Evolutionary conservation across 23 tunicate species (phyloP).

Genomic region (Botrylloides violaceus): DNA sequence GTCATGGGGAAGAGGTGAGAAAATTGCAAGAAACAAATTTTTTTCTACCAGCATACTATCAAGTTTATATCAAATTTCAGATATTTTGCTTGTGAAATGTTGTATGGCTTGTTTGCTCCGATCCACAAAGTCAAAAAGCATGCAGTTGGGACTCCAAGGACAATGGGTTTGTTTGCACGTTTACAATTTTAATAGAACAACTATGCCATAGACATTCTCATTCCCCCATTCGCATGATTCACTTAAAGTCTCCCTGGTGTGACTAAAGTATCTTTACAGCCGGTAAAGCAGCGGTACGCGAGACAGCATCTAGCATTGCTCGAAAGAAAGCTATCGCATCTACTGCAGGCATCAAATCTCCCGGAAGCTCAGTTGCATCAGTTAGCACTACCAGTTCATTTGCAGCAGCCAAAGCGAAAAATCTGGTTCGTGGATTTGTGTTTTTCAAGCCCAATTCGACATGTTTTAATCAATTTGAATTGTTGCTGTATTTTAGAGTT

Average conservation of each 20-base stretch:
- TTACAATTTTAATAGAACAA: not conserved
- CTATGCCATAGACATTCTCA: no score
- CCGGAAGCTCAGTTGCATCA: constrained; percentile 66
- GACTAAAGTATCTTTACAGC: no score
- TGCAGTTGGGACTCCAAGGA: constrained; percentile 37
- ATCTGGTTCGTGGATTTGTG: not conserved
- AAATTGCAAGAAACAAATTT: not conserved
- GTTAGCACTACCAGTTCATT: constrained; percentile 59
- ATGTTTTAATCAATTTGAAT: no score
- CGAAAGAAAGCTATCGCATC: not conserved
- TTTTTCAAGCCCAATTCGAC: no score
- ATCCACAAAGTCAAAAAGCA: constrained; percentile 68
- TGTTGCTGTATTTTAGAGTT: constrained; percentile 7
- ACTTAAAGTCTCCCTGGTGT: no score
- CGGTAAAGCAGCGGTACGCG: not conserved
- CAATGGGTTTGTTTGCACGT: not conserved
- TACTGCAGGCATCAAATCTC: constrained; percentile 25
- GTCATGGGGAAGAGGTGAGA: constrained; percentile 65
- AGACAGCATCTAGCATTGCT: constrained; percentile 10
- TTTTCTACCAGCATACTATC: not conserved
- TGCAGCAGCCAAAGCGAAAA: constrained; percentile 37
- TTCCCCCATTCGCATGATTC: no score
- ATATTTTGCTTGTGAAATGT: constrained; percentile 63
- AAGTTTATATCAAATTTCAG: constrained; percentile 5
- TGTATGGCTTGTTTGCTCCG: constrained; percentile 81